Evolutionary conservation across 2,797 vertebrate species (phyloP).

Genomic region (Leuciscus waleckii): DNA sequence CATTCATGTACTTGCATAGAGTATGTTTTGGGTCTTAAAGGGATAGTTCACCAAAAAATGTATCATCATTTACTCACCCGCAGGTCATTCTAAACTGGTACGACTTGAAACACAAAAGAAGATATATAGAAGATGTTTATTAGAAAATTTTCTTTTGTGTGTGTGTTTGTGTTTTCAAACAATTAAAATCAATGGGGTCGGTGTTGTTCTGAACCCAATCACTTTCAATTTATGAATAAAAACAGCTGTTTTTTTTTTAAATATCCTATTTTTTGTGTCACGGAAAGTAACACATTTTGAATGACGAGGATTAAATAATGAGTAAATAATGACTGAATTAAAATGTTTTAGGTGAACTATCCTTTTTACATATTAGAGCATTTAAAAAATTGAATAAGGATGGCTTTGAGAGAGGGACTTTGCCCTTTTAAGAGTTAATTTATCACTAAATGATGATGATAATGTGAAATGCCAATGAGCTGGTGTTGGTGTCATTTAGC

Average conservation of each 20-base stretch:
- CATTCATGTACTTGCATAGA: constrained; percentile 16
- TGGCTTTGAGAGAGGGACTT: neutral
- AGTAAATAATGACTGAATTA: neutral
- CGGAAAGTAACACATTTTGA: neutral
- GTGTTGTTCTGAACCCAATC: neutral
- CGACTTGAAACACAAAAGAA: neutral
- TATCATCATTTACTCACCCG: neutral
- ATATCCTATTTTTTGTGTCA: too few species aligned
- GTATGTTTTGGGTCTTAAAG: neutral
- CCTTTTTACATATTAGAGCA: neutral
- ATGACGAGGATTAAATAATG: neutral
- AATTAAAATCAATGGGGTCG: neutral
- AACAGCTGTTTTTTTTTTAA: neutral
- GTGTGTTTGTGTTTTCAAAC: neutral
- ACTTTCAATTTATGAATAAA: neutral
- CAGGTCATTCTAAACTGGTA: neutral
- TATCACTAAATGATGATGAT: constrained; percentile 12
- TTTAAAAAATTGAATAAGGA: neutral
- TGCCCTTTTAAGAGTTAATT: neutral
- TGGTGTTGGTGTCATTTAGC: constrained; percentile 46
- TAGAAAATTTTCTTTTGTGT: neutral
- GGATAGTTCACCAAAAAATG: neutral
- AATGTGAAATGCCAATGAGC: constrained; percentile 37
- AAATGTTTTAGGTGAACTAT: neutral
- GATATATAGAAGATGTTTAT: neutral